Conservation (phyloP, 2,888 invertebrate genomes). For the Crepidodera aurea region DNA sequence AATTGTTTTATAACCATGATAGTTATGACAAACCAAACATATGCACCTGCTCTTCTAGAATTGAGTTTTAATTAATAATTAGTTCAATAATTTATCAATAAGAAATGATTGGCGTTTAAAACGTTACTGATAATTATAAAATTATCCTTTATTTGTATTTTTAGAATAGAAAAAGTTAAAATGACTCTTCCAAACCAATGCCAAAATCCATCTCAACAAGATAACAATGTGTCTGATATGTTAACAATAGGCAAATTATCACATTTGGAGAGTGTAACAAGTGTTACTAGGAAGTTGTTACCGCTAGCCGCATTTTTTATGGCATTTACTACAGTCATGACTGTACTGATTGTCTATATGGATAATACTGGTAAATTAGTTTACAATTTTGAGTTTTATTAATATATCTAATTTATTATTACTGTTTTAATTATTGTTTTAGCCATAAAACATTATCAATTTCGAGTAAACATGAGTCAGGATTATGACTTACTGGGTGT, state of each 20-base stretch:
- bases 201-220: conserved; percentile 33
- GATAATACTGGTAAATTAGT: conserved; percentile 75
- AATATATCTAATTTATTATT: background rate
- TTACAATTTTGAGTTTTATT: background rate
- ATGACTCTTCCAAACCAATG: conserved; percentile 41
- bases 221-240: conserved; percentile 41
- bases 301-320: conserved; percentile 78
- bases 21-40: background rate
- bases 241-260: conserved; percentile 49
- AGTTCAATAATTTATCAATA: background rate
- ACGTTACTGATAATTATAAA: background rate
- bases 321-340: conserved; percentile 83
- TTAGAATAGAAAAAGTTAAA: conserved; percentile 2
- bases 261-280: conserved; percentile 26
- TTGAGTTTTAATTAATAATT: background rate
- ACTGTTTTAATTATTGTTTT: too few species aligned
- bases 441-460: conserved; percentile 79
- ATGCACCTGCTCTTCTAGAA: background rate
- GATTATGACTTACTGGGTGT: conserved; percentile 79
- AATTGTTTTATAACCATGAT: too few species aligned
- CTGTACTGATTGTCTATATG: conserved; percentile 80
- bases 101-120: background rate
- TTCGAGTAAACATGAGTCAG: conserved; percentile 80
- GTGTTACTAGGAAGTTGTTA: conserved; percentile 45
- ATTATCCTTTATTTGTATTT: background rate